Base-by-base conservation (phyloP, 2,797 vertebrate species). In the Sebastes itinus region DNA sequence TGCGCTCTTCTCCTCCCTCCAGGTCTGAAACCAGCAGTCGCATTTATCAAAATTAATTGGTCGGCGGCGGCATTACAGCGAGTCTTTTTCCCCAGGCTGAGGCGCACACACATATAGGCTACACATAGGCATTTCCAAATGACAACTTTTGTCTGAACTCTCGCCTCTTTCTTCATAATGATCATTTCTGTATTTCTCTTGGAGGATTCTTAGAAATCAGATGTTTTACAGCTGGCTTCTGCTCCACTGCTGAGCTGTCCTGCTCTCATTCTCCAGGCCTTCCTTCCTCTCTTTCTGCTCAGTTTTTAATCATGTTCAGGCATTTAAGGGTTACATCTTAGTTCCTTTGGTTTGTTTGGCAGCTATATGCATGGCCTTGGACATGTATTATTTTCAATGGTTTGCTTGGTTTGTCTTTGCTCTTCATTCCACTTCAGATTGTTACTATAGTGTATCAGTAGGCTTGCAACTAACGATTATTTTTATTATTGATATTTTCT, bases 31-130 rank as follows among this genome's bases (percentile, higher is more conserved):
- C 67, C 72, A 80, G 82, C 77, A 76, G 88, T 72, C 65, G 71
- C 89, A 93, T 95, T 91, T 87, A 93, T 94, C 91, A 93, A 83
- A 95, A 89, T 92, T 92, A 95, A 95, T 94, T 95, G 93, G 92
- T 87, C 69, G 46, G 75, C n/a, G 60, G 78, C 69, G 59, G 77
- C 69, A 69, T 81, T 88, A 81, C 75, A 88, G 76, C 81, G 78
- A 86, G 83, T 75, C 55, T 83, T 78, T 89, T 78, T 89, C 64
- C 70, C 66, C 20, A 61, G 80, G 59, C 79, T 32, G 65, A 83
- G 72, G 33, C 81, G 8, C 32, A 33, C 32, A 38, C 38, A 65
- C 49, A n/a, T 52, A 16, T 22, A 64, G 33, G 33, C 33, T 38
- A 33, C 59, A 72, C 20, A 13, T 59, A 61, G 75, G 25, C 56